Evolutionary conservation across 2,888 invertebrate genomes (phyloP).

Genomic region (Lasioglossum villosulum): DNA sequence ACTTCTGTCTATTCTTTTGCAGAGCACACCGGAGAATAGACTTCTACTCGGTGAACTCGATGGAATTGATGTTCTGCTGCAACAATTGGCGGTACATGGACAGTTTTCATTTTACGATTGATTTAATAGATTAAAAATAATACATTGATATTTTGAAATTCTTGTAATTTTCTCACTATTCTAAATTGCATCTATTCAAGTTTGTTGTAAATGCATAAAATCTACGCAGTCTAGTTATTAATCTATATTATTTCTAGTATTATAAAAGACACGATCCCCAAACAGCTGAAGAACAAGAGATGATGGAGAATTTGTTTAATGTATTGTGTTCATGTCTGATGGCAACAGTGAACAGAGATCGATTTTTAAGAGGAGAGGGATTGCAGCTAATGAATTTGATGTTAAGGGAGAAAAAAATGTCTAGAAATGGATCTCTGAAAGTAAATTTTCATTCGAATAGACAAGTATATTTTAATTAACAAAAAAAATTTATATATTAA

Average conservation of each 20-base stretch:
- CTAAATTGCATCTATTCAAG: background rate
- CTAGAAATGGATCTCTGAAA: slow-evolving; percentile 97
- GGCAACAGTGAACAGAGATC: slow-evolving; percentile 94
- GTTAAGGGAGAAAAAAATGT: slow-evolving; percentile 98
- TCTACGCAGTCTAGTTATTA: background rate
- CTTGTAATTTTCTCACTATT: background rate
- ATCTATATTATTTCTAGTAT: slow-evolving; percentile 86
- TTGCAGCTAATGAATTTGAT: slow-evolving; percentile 99
- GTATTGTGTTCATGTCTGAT: slow-evolving; percentile 97
- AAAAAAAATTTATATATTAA: background rate
- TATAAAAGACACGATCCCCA: slow-evolving; percentile 98
- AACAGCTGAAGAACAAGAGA: slow-evolving; percentile 96
- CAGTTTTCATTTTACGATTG: slow-evolving; percentile 12
- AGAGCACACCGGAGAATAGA: slow-evolving; percentile 94
- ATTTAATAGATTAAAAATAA: background rate
- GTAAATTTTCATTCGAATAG: slow-evolving; percentile 80
- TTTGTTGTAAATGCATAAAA: background rate
- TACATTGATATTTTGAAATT: background rate
- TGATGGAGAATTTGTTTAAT: slow-evolving; percentile 99
- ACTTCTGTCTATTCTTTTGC: slow-evolving; percentile 96
- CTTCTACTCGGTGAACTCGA: slow-evolving; percentile 95
- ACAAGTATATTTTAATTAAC: background rate
- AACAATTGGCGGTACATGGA: slow-evolving; percentile 93
- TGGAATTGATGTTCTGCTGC: slow-evolving; percentile 97
- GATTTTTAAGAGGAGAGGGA: slow-evolving; percentile 98